A percentile compares a stretch with the other conserved stretches of the same genome.
phyloP scores from a whole-genome alignment of 2,888 invertebrate genomes.

The Tenthredo scrophulariae region DNA sequence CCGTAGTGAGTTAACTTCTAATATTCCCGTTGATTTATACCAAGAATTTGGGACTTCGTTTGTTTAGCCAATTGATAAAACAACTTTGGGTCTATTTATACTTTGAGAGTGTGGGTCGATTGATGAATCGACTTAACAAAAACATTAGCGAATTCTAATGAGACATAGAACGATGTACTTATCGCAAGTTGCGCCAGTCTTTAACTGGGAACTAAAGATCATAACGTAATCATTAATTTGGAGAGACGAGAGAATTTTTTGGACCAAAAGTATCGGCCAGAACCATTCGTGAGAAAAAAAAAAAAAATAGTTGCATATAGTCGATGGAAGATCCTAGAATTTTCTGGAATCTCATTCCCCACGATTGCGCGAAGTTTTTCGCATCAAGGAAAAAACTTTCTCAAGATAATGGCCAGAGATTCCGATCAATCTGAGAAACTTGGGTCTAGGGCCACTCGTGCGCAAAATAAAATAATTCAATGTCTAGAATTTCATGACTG shows the following conservation, averaged over 20 bases:
- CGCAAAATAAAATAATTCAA: conserved; percentile 13
- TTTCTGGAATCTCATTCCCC: background rate
- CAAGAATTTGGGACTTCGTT: background rate
- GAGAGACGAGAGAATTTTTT: background rate
- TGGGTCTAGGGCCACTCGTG: conserved; percentile 12
- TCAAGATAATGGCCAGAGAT: background rate
- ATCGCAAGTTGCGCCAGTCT: background rate
- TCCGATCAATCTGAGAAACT: background rate
- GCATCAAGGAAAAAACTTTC: background rate
- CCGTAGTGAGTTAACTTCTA: background rate
- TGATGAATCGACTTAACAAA: conserved; percentile 10
- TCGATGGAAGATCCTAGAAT: background rate
- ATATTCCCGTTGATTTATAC: background rate
- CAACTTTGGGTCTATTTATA: background rate
- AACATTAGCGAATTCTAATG: background rate
- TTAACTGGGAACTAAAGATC: background rate
- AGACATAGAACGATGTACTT: background rate
- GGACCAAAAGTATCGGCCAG: background rate
- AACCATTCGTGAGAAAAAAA: background rate
- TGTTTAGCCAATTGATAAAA: conserved; percentile 19
- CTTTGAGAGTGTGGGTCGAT: background rate
- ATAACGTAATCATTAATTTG: background rate
- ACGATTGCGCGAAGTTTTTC: background rate
- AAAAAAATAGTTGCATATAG: background rate
- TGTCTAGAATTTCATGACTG: conserved; percentile 2